Conservation (phyloP, 1,140 invertebrate genomes). For the Heliconius eleuchia region DNA sequence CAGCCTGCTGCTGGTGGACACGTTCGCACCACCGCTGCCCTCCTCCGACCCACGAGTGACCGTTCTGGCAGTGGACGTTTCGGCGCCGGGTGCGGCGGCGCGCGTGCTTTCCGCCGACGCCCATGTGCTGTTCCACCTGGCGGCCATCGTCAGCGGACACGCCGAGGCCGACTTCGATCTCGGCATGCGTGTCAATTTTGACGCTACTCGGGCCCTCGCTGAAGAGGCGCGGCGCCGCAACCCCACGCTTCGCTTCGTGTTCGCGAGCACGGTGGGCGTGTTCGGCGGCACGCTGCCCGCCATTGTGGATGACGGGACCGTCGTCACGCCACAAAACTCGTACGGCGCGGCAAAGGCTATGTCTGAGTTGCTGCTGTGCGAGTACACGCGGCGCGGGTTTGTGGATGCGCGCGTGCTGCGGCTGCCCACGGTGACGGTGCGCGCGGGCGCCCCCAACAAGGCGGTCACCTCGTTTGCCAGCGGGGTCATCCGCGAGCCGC, state of each 20-base stretch:
- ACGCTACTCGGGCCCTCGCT: conserved; percentile 57
- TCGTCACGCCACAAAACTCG: conserved; percentile 59
- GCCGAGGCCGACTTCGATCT: conserved; percentile 67
- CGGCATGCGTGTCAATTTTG: conserved; percentile 65
- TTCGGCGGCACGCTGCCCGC: conserved; percentile 62
- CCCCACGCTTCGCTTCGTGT: conserved; percentile 54
- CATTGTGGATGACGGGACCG: conserved; percentile 51
- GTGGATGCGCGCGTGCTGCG: conserved; percentile 57
- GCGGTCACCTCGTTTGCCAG: conserved; percentile 70
- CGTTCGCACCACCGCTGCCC: conserved; percentile 42
- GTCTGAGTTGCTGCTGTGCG: conserved; percentile 64
- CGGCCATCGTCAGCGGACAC: conserved; percentile 68
- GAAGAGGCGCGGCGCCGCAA: conserved; percentile 50
- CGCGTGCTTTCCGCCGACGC: conserved; percentile 33
- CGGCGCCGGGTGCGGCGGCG: conserved; percentile 43
- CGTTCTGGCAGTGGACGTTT: conserved; percentile 45
- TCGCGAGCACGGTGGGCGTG: conserved; percentile 60
- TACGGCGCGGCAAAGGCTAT: conserved; percentile 68
- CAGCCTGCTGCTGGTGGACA: conserved; percentile 35
- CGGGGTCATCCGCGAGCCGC: conserved; percentile 66
- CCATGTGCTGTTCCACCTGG: conserved; percentile 62
- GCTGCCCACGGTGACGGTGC: conserved; percentile 64
- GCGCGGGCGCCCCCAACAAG: conserved; percentile 56
- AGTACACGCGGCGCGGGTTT: conserved; percentile 61
- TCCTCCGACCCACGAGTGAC: conserved; percentile 43